Percentiles rank a stretch among this genome's conserved stretches.
Evolutionary conservation across 2,113 vertebrate genomes (phyloP).

Genomic region (Polyodon spathula): DNA sequence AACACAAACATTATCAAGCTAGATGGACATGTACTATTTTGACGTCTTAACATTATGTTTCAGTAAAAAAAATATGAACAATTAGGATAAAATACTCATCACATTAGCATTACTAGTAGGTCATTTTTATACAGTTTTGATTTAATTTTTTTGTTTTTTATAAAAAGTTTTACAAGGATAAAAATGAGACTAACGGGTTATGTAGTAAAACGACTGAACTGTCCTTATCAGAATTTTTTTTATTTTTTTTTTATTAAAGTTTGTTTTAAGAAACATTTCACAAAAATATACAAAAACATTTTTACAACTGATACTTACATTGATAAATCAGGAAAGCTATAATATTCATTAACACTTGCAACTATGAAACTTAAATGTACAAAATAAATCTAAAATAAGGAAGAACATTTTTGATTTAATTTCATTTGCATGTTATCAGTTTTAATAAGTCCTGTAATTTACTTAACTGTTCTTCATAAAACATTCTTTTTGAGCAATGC

Average conservation of each 20-base stretch:
- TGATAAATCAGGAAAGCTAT: conserved; percentile 70
- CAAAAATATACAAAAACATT: conserved; percentile 86
- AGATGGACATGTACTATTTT: too few species aligned
- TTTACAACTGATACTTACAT: conserved; percentile 81
- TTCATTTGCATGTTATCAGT: conserved; percentile 29
- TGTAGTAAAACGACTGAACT: neutral
- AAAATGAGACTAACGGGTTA: too few species aligned
- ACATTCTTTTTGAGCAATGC: conserved; percentile 54
- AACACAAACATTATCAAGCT: too few species aligned
- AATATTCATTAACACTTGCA: conserved; percentile 48
- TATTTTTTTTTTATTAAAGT: conserved; percentile 71
- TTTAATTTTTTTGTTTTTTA: too few species aligned
- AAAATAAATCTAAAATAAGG: conserved; percentile 40
- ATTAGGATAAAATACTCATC: too few species aligned
- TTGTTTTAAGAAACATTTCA: conserved; percentile 74
- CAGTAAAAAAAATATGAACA: too few species aligned
- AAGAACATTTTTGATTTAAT: conserved; percentile 40
- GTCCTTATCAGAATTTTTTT: neutral
- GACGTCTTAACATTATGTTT: too few species aligned
- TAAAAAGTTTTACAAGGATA: too few species aligned
- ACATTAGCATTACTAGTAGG: too few species aligned
- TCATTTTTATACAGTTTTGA: too few species aligned
- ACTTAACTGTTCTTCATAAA: conserved; percentile 29
- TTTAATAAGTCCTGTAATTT: too few species aligned
- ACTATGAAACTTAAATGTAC: conserved; percentile 26